Evolutionary conservation across 2,888 invertebrate genomes (phyloP), one percentile per base, ranked within the genome.

Genomic region (Ennomos quercinarius): DNA sequence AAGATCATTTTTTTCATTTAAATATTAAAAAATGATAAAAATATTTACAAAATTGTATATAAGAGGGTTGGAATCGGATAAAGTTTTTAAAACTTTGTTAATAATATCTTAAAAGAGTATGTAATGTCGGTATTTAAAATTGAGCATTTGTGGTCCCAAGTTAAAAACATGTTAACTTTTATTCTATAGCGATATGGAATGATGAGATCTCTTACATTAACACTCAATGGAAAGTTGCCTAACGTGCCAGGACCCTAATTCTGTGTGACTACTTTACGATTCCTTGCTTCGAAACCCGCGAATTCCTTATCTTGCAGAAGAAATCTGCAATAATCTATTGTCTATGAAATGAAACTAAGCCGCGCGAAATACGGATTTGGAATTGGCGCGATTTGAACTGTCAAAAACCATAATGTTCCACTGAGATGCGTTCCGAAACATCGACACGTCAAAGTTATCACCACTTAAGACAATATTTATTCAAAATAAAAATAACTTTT

Each of bases 1-100:
- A 89, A 91, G 89, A 90, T 90, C 91, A 87, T 86, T 87, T 82
- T 81, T 78, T 75, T 79, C 82, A 81, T 82, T 84, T 86, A 83
- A 82, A 83, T 78, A 80, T 76, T 77, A 78, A 57, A 68, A 72
- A 67, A 64, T 55, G 13, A 71, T 68, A 73, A 72, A 72, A 68
- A 65, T 80, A 80, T 80, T 78, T 80, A 80, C 80, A 72, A 57
- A 70, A 72, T n/a, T n/a, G n/a, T n/a, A n/a, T 73, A 65, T 51
- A 66, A 60, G 50, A 61, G n/a, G 34, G 45, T 54, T 52, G 55
- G 57, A 66, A 46, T 38, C 10, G 27, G 44, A 11, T 38, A 27
- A 64, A 64, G 61, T 51, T 62, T 62, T 54, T 8, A 56, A 56
- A 41, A 55, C 52, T 63, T 56, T 56, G 46, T 47, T 12, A 42